These are phyloP conservation scores for Drosophila conformis DNA, from an alignment of 2,888 invertebrate species.

Conservation along the genomic window DNA sequence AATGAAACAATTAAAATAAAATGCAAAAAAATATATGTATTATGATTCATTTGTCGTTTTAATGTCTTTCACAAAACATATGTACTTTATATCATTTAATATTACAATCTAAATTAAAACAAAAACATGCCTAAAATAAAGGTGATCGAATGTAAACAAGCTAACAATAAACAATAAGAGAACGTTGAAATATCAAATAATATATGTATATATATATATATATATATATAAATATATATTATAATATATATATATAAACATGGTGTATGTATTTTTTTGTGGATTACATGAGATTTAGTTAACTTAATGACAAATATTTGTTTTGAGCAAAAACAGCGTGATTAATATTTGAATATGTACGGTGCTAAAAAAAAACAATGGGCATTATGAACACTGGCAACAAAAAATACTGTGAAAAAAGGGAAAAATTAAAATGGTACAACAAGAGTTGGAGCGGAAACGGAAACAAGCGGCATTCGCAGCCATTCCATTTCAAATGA, in stretches of 20 bases:
- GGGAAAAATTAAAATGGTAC: background rate
- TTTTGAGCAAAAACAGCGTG: background rate
- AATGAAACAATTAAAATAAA: slow-evolving; percentile 38
- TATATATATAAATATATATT: background rate
- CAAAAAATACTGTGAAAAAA: slow-evolving; percentile 10
- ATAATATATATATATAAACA: background rate
- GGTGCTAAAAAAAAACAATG: slow-evolving; percentile 6
- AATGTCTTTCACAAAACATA: slow-evolving; percentile 37
- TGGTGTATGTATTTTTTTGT: slow-evolving; percentile 3
- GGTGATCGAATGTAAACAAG: slow-evolving; percentile 19
- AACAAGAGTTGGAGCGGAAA: slow-evolving; percentile 46
- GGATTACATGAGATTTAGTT: slow-evolving; percentile 18
- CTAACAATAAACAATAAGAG: slow-evolving; percentile 6
- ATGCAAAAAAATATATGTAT: slow-evolving; percentile 8
- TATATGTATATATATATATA: background rate
- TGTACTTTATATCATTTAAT: slow-evolving; percentile 20
- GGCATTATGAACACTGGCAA: slow-evolving; percentile 29
- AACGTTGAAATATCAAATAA: slow-evolving; percentile 2
- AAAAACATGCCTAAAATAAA: slow-evolving; percentile 37
- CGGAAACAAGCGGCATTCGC: slow-evolving; percentile 56
- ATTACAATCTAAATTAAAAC: slow-evolving; percentile 33
- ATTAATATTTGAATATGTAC: background rate
- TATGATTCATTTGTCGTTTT: slow-evolving; percentile 35
- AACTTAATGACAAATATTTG: slow-evolving; percentile 9
- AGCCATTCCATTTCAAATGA: slow-evolving; percentile 36